Conservation (phyloP, 2,113 vertebrate species). For the Girardinichthys multiradiatus region DNA sequence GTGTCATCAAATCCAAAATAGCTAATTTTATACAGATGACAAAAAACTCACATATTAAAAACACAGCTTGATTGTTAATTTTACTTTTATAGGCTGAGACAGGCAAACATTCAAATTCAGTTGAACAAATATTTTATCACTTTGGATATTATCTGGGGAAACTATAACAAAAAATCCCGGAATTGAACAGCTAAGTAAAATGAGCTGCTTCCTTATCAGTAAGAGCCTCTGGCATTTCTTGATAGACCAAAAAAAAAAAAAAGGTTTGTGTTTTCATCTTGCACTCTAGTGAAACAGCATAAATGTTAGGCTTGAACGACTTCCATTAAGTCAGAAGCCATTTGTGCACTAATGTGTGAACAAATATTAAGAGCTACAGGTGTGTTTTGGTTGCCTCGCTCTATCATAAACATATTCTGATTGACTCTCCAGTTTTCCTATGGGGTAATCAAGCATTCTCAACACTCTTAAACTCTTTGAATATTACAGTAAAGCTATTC, state of each 20-base stretch:
- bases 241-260: conserved; percentile 25
- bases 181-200: conserved; percentile 22
- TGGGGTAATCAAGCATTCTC: conserved; percentile 73
- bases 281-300: conserved; percentile 29
- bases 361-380: conserved; percentile 57
- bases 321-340: conserved; percentile 54
- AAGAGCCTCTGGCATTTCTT: conserved; percentile 43
- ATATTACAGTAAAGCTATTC: conserved; percentile 36
- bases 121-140: not conserved
- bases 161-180: conserved; percentile 27
- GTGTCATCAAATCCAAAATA: not conserved
- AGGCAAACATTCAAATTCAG: not conserved
- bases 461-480: conserved; percentile 67
- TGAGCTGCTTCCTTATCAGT: conserved; percentile 29
- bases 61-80: not conserved
- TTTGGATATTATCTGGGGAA: not conserved
- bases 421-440: conserved; percentile 63
- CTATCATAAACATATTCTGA: conserved; percentile 62
- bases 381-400: conserved; percentile 59
- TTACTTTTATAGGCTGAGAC: not conserved
- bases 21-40: not conserved
- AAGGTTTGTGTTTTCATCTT: conserved; percentile 48
- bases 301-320: conserved; percentile 40
- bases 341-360: conserved; percentile 55
- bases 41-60: not conserved